phyloP scores from a whole-genome alignment of 2,113 vertebrate genomes.

The Oreotrochilus melanogaster region DNA sequence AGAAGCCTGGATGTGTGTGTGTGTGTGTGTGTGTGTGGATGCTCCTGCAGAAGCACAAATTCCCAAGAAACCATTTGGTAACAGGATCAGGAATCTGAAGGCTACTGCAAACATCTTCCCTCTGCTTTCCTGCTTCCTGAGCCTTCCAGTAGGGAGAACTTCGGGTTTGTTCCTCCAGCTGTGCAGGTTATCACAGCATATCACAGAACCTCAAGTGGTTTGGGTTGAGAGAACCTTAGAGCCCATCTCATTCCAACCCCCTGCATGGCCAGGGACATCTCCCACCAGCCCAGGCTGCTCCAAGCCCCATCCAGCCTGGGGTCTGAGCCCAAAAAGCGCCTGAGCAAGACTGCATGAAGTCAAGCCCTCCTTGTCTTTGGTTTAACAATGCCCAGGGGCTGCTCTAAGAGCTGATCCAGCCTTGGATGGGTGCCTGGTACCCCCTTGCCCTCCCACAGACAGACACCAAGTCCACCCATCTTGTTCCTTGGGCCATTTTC shows the following conservation, averaged over 20 bases:
- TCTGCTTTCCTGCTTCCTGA: background rate
- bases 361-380: background rate
- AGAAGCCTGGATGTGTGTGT: background rate
- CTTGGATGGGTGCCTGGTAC: background rate
- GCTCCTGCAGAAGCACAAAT: background rate
- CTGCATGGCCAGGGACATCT: no score
- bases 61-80: background rate
- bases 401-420: background rate
- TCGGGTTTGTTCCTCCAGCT: fast-evolving
- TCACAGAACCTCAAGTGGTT: no score
- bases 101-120: background rate
- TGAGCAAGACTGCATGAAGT: background rate
- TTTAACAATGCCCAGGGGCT: background rate
- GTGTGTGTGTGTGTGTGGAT: no score
- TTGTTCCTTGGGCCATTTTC: background rate
- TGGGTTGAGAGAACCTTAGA: no score
- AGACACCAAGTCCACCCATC: background rate
- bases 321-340: background rate
- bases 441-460: fast-evolving
- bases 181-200: no score
- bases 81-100: background rate
- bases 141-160: fast-evolving
- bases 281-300: no score
- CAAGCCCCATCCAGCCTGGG: no score
- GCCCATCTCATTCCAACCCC: no score